Base-by-base conservation (phyloP, 2,888 invertebrate species). In the Himalopsyche tibetana region DNA sequence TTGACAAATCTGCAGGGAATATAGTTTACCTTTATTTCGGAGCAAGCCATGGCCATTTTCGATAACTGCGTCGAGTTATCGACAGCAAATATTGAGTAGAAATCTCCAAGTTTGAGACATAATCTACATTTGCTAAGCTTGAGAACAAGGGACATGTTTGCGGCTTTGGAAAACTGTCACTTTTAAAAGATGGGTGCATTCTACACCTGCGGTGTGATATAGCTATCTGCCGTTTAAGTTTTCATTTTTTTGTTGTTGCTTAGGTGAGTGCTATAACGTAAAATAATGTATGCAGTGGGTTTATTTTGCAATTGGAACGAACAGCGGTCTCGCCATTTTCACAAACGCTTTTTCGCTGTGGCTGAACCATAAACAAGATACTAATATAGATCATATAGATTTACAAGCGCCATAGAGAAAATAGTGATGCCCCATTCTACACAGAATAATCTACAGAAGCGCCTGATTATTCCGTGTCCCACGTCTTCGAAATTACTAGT, bases 31-130 rank as follows among this genome's bases (percentile, higher is more conserved):
- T 87, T 85, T 42, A 93, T 91, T 88, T 91, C 90, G 83, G 93
- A 90, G 89, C 93, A 93, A 89, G 93, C 93, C 93, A 93, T 93
- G 86, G 92, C 93, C 93, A 93, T 93, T 88, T 93, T 93, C 45
- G 93, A 92, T 19, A 93, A 91, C 89, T 93, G 93, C 56, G 93
- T 88, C 55, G 92, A 91, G 90, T 93, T 93, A 91, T 93, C 93
- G 90, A 92, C 91, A 85, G 93, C 92, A 89, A 93, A 93, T 89
- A 93, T 93, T 88, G 93, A 93, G 89, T 93, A 93, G 89, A 93
- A 93, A 89, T 93, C 93, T 82, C 93, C 93, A 85, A 93, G 92
- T 90, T 93, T 93, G 90, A 93, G 92, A 90, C 93, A 93, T 82
- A 93, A 92, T 90, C 93, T 92, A 90, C 93, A 93, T 92, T 93